phyloP scores from a whole-genome alignment of 2,888 invertebrate species.

The Melanargia galathea region DNA sequence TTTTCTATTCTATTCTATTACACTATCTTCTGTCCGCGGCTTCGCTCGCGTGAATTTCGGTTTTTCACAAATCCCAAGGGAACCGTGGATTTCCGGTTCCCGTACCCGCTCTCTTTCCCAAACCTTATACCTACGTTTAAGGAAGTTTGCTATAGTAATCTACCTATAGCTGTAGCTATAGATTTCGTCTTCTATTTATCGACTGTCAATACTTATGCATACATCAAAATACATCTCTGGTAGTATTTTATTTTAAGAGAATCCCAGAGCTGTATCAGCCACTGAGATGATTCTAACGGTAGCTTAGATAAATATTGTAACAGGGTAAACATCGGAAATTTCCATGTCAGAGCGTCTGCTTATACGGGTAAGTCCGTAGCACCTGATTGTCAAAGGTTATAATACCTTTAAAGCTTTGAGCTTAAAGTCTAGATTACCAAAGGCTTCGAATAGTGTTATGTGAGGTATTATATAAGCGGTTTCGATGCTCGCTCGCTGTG shows the following conservation, averaged over 20 bases:
- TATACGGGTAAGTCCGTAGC: background rate
- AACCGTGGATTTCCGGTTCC: too few species aligned
- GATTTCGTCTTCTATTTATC: too few species aligned
- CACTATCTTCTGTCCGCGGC: too few species aligned
- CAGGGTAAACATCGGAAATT: background rate
- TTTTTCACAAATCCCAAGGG: too few species aligned
- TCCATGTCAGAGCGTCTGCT: background rate
- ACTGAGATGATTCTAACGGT: background rate
- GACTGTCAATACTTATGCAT: too few species aligned
- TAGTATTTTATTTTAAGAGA: background rate
- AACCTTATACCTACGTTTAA: too few species aligned
- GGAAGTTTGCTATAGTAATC: too few species aligned
- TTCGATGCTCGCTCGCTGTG: constrained; percentile 29
- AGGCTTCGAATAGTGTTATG: constrained; percentile 16
- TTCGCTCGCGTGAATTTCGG: too few species aligned
- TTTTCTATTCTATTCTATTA: too few species aligned
- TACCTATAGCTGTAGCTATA: too few species aligned
- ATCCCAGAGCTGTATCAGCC: background rate
- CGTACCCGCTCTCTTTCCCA: too few species aligned
- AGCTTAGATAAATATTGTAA: background rate
- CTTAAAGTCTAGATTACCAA: background rate
- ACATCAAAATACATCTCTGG: too few species aligned
- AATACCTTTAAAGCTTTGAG: background rate
- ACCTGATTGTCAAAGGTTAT: background rate
- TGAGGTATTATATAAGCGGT: constrained; percentile 43